phyloP scores from a whole-genome alignment of 1,140 invertebrate species.

The Bombus pascuorum region DNA sequence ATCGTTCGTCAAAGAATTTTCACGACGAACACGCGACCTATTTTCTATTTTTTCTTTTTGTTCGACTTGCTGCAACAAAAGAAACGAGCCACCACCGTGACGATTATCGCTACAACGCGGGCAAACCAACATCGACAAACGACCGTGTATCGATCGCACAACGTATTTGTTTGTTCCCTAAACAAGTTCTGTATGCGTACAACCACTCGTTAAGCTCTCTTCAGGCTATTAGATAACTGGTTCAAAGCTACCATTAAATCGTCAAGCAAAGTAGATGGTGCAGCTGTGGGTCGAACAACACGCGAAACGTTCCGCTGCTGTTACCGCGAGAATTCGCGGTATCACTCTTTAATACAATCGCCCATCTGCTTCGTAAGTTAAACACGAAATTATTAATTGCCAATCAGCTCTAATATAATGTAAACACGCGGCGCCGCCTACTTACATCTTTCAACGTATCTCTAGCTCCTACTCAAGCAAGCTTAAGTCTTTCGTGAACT shows the following conservation, averaged over 20 bases:
- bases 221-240: conserved; percentile 15
- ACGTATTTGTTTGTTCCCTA: conserved; percentile 14
- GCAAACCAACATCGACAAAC: not conserved
- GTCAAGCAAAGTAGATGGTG: not conserved
- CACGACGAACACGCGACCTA: not conserved
- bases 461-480: not conserved
- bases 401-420: conserved; percentile 2
- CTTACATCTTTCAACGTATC: not conserved
- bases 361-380: conserved; percentile 8
- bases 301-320: not conserved
- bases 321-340: too few relatives aligned
- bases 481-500: not conserved
- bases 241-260: conserved; percentile 28
- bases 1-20: conserved; percentile 16
- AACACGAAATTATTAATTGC: conserved; percentile 24
- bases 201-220: not conserved
- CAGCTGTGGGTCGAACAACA: not conserved
- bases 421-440: not conserved
- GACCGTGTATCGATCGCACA: not conserved
- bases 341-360: conserved; percentile 17
- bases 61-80: too few relatives aligned
- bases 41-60: not conserved
- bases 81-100: not conserved
- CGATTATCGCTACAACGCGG: not conserved
- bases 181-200: conserved; percentile 18